Percentiles rank a stretch among this genome's conserved stretches.
Evolutionary conservation across 1,140 invertebrate species (phyloP).

Genomic region (Penaeus vannamei): DNA sequence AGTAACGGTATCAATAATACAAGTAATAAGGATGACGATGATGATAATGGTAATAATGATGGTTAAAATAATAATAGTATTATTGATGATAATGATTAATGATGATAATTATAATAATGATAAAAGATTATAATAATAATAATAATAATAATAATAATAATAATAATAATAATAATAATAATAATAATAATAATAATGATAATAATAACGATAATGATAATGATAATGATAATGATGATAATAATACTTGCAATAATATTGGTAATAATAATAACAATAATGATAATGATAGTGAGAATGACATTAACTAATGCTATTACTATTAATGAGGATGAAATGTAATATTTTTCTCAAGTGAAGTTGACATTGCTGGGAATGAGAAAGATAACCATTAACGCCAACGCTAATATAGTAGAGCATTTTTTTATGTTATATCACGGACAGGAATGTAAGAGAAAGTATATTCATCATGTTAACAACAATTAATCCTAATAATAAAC

Average conservation of each 20-base stretch:
- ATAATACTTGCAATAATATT: constrained; percentile 1
- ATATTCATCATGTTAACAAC: constrained; percentile 8
- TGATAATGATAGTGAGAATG: background rate
- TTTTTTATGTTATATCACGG: background rate
- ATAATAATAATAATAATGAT: constrained; percentile 31
- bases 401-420: background rate
- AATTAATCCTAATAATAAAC: background rate
- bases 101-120: constrained; percentile 29
- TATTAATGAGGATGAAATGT: background rate
- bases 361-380: background rate
- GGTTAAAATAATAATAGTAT: background rate
- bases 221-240: constrained; percentile 9
- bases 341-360: no score
- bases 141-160: constrained; percentile 8
- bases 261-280: background rate
- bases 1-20: background rate
- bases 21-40: constrained; percentile 16
- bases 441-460: background rate
- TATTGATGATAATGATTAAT: background rate
- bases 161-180: constrained; percentile 2
- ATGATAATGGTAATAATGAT: constrained; percentile 35
- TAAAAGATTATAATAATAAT: background rate
- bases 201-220: background rate
- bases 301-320: no score
- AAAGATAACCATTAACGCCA: background rate